Percentiles rank a stretch among this genome's conserved stretches.
These are phyloP conservation scores for Trichopoda pennipes DNA, from an alignment of 2,888 invertebrate species.

Conservation along the genomic window DNA sequence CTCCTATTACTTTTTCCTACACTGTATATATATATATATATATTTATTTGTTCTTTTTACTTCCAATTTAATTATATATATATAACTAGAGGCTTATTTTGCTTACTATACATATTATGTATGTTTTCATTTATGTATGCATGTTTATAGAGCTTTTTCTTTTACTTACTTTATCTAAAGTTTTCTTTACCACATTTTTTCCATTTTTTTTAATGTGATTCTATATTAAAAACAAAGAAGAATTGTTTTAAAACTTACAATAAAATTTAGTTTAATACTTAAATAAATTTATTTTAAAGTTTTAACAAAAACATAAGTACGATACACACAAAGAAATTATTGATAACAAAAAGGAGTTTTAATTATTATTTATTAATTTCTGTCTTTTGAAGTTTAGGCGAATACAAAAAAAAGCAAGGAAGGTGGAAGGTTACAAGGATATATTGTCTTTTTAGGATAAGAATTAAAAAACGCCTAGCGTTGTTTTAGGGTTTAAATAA, in stretches of 20 bases:
- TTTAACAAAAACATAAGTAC: slow-evolving; percentile 57
- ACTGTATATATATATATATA: too few species aligned
- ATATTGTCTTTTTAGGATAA: too few species aligned
- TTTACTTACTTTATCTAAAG: slow-evolving; percentile 60
- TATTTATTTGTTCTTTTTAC: too few species aligned
- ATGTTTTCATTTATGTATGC: neutral
- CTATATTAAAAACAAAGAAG: slow-evolving; percentile 43
- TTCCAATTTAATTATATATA: too few species aligned
- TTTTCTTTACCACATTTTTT: slow-evolving; percentile 48
- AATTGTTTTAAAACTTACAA: slow-evolving; percentile 19
- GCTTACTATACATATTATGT: neutral
- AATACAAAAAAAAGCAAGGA: too few species aligned
- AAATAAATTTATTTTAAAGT: slow-evolving; percentile 35
- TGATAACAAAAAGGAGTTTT: slow-evolving; percentile 27
- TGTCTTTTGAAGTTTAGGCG: neutral
- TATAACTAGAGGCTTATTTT: too few species aligned
- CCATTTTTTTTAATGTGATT: slow-evolving; percentile 3
- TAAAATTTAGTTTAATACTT: slow-evolving; percentile 25
- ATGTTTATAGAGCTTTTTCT: slow-evolving; percentile 46
- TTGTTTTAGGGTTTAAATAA: too few species aligned
- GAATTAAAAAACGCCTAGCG: too few species aligned
- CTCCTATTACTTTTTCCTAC: too few species aligned
- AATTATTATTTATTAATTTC: neutral
- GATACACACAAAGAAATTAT: slow-evolving; percentile 45
- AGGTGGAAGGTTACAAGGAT: too few species aligned